Percentiles rank a stretch among this genome's conserved stretches.
phyloP scores from a whole-genome alignment of 64 coral and sea anemone genomes.

The Pocillopora damicornis region DNA sequence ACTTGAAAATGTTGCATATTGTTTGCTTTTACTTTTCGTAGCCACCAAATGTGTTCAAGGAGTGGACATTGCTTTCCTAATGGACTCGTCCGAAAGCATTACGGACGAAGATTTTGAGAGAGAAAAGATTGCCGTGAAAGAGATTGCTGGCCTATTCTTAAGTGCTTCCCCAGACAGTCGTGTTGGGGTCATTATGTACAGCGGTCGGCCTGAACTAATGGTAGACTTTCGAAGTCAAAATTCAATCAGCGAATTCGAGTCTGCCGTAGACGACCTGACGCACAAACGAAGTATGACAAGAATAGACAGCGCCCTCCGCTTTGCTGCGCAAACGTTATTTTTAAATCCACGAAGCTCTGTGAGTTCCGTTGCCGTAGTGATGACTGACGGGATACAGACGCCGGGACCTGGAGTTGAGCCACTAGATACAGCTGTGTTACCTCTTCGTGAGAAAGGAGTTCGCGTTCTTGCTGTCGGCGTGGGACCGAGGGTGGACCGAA shows the following conservation, averaged over 20 bases:
- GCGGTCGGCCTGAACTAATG: slow-evolving; percentile 46
- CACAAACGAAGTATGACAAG: slow-evolving; percentile 63
- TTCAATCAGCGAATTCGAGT: slow-evolving; percentile 40
- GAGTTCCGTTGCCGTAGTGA: slow-evolving; percentile 58
- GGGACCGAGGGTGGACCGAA: slow-evolving; percentile 45
- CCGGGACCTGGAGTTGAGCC: slow-evolving; percentile 46
- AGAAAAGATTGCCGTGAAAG: slow-evolving; percentile 73
- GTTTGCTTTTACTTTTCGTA: neutral
- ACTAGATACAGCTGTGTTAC: slow-evolving; percentile 47
- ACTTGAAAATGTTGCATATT: neutral
- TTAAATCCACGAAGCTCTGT: slow-evolving; percentile 35
- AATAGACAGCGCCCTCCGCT: slow-evolving; percentile 69
- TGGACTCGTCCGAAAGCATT: slow-evolving; percentile 82
- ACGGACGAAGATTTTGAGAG: slow-evolving; percentile 53
- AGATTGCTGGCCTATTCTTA: slow-evolving; percentile 57
- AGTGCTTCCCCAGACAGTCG: slow-evolving; percentile 46
- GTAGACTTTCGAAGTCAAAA: slow-evolving; percentile 32
- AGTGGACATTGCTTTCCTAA: slow-evolving; percentile 78
- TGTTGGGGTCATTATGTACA: slow-evolving; percentile 71
- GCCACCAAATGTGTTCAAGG: slow-evolving; percentile 32
- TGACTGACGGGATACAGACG: slow-evolving; percentile 67
- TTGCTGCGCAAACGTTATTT: slow-evolving; percentile 61
- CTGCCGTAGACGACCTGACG: slow-evolving; percentile 48
- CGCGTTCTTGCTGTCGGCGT: slow-evolving; percentile 75
- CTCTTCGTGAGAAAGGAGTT: slow-evolving; percentile 57